Conservation (phyloP, 2,113 vertebrate species). For the Syngnathus scovelli region DNA sequence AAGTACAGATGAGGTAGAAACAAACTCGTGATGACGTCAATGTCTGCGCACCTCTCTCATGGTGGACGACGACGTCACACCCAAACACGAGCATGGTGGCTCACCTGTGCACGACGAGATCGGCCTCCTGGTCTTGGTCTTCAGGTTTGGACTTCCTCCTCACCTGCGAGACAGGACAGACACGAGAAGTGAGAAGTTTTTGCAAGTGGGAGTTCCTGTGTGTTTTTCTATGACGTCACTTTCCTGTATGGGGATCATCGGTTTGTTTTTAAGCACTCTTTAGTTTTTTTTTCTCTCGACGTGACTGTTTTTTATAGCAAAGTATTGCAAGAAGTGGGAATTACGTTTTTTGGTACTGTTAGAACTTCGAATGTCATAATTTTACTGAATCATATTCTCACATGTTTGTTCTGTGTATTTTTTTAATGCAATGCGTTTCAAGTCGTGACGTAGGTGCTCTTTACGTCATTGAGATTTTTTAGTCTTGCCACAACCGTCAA, state of each 20-base stretch:
- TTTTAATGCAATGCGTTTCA: neutral
- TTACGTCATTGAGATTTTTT: neutral
- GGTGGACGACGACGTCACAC: neutral
- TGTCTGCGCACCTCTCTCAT: no score
- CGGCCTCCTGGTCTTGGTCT: neutral
- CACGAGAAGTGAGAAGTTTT: neutral
- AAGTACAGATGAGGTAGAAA: neutral
- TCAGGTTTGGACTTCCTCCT: no score
- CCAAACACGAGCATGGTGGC: neutral
- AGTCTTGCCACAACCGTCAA: neutral
- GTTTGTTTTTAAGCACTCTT: neutral
- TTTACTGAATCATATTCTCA: neutral
- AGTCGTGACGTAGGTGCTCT: neutral
- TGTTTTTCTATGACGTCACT: neutral
- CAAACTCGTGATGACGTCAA: neutral
- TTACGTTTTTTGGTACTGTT: neutral
- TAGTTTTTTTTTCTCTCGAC: neutral
- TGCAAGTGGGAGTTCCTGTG: neutral
- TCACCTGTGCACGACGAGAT: neutral
- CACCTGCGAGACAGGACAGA: conserved; percentile 1
- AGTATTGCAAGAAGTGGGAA: neutral
- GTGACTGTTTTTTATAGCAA: neutral
- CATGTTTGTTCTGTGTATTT: neutral
- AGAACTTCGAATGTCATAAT: neutral
- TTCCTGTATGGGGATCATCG: neutral